Evolutionary conservation across 2,888 invertebrate genomes (phyloP), one percentile per base, ranked within the genome.

Genomic region (Dendrolimus houi): DNA sequence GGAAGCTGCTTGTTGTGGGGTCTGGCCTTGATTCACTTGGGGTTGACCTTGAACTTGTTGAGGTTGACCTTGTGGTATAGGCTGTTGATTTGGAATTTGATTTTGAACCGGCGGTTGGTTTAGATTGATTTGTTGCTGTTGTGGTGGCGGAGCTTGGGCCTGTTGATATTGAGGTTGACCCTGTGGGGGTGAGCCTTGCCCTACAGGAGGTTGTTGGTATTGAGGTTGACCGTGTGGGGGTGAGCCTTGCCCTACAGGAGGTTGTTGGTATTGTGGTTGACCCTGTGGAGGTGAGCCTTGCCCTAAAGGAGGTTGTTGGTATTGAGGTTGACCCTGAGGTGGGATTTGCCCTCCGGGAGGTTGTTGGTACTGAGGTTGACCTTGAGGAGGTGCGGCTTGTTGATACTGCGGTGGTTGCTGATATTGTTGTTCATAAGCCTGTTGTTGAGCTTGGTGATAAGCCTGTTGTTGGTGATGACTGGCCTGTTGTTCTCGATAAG

Each of bases 401-500:
- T 61, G 65, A 17, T 47, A 47, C n/a, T 60, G 63, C 17, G 63
- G 67, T 52, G 74, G 70, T 52, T 72, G 73, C 41, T 69, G 77
- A 42, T 78, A 80, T 2, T 64, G 68, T 59, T 62, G 66, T 7
- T 64, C 67, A 0, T 68, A 65, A 29, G 65, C 68, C 8, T 58
- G 65, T 52, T 72, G 74, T 9, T 72, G 79, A 13, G 67, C 72
- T 58, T 74, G 78, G 6, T 64, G 67, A 41, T 41, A 66, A 7
- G 54, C 62, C 40, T 71, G 73, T 10, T 70, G 64, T 2, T 59
- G 59, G 55, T 67, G 64, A 52, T 67, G 74, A 9, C 66, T 62
- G 0, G 68, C 71, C 60, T 79, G 80, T 17, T 81, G 79, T 59
- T 81, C 77, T 57, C 77, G 77, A 58, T 77, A 78, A 7, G 74